Evolutionary conservation across 1,140 invertebrate species (phyloP).

Genomic region (Apis laboriosa): DNA sequence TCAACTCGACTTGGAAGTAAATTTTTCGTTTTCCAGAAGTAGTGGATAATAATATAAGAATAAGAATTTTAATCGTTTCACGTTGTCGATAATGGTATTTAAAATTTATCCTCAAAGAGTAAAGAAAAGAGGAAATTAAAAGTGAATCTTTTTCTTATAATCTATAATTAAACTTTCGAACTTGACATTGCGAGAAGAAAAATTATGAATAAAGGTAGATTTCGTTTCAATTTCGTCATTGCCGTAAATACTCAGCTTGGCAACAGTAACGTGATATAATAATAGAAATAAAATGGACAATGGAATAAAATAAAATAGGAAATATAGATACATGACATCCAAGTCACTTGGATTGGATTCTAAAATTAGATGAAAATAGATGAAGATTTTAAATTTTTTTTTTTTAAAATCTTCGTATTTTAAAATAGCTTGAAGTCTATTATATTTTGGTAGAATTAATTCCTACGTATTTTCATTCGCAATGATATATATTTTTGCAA

Average conservation of each 20-base stretch:
- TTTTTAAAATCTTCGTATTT: neutral
- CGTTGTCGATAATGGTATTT: too few species aligned
- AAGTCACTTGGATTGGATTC: too few species aligned
- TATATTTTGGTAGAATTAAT: neutral
- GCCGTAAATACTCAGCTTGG: neutral
- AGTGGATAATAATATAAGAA: neutral
- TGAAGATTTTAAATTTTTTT: neutral
- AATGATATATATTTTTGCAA: neutral
- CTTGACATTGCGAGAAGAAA: too few species aligned
- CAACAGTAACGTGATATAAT: neutral
- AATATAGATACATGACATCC: neutral
- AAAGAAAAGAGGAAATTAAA: too few species aligned
- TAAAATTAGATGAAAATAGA: neutral
- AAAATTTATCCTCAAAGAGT: too few species aligned
- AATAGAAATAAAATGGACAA: neutral
- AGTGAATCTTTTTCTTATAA: too few species aligned
- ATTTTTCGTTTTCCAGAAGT: too few species aligned
- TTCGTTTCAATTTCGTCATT: neutral
- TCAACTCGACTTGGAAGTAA: neutral
- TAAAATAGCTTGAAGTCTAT: neutral
- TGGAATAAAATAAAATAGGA: neutral
- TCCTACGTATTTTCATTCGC: neutral
- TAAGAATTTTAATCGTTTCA: too few species aligned
- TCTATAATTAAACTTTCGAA: too few species aligned
- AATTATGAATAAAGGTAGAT: too few species aligned